Base-by-base conservation (phyloP, 1,140 invertebrate species). In the Spodoptera frugiperda region DNA sequence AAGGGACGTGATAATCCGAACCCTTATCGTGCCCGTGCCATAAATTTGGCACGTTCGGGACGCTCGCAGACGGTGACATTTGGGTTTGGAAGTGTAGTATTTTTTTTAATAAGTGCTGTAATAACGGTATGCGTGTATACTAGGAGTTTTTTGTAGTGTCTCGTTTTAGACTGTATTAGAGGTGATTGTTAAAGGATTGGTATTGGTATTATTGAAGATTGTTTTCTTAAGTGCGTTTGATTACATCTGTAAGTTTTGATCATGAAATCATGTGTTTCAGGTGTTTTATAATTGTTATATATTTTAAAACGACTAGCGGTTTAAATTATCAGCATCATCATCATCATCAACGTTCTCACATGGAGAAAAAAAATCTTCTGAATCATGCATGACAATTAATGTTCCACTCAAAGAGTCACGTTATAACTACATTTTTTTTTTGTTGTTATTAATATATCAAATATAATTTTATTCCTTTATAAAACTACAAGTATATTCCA, bases 1-100 rank as follows among this genome's bases (percentile, higher is more conserved):
- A 33, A 57, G 59, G 39, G 39, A 63, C 61, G 39, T 65, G 61
- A 65, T 65, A 65, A 65, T 65, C 61, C 61, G 17, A 12, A 65
- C 61, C 61, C 61, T 65, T 65, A 65, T 65, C 61, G 61, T 25
- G 17, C 15, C 17, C 4, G 44, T 21, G 39, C 44, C 61, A 48
- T 65, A 49, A 65, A 65, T 65, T 65, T 65, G 61, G 39, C 61
- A 48, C 61, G 61, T 48, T 65, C 8, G 39, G 61, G 44, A 21
- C 61, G 44, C 44, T 15, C n/a, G 59, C 33, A 17, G 61, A 14
- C 17, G 12, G 61, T 48, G 61, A 61, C 57, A 61, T 33, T 61
- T 61, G 30, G 57, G 57, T 30, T 39, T 15, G 59, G 59, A n/a
- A 59, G 25, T 15, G 25, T 59, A 59, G 54, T 25, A 44, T 44